phyloP scores from a whole-genome alignment of 2,797 vertebrate species.

The Cryptoblepharus egeriae region DNA sequence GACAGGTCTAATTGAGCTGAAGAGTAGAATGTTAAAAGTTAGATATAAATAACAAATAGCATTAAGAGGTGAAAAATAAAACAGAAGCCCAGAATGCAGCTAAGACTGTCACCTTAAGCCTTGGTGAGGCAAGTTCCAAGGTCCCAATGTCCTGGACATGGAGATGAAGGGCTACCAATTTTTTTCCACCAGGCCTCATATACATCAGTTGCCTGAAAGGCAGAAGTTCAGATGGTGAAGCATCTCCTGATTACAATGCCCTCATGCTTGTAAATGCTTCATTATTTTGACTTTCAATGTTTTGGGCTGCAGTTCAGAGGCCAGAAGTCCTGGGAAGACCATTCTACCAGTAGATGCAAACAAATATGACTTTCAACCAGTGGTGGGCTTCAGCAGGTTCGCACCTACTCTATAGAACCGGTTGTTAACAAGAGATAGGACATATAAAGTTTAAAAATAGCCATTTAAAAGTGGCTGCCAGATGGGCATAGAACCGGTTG shows the following conservation, averaged over 20 bases:
- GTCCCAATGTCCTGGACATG: neutral
- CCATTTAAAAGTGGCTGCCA: no score
- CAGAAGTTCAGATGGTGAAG: neutral
- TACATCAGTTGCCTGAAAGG: neutral
- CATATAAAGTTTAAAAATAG: no score
- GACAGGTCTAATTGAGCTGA: no score
- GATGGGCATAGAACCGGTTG: no score
- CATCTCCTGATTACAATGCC: neutral
- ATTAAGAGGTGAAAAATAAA: neutral
- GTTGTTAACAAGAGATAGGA: no score
- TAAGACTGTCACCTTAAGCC: neutral
- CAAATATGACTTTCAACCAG: no score
- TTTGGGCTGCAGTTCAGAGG: neutral
- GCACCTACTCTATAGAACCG: no score
- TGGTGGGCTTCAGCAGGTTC: no score
- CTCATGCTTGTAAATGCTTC: neutral
- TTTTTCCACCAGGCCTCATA: neutral
- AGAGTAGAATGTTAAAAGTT: no score
- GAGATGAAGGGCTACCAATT: neutral
- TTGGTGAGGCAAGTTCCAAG: neutral
- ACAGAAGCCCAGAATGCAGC: neutral
- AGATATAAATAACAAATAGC: no score
- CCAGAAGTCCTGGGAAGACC: no score
- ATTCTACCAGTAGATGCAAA: neutral
- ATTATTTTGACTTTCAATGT: neutral